Base-by-base conservation (phyloP, 1,140 invertebrate genomes). In the Monomorium pharaonis region DNA sequence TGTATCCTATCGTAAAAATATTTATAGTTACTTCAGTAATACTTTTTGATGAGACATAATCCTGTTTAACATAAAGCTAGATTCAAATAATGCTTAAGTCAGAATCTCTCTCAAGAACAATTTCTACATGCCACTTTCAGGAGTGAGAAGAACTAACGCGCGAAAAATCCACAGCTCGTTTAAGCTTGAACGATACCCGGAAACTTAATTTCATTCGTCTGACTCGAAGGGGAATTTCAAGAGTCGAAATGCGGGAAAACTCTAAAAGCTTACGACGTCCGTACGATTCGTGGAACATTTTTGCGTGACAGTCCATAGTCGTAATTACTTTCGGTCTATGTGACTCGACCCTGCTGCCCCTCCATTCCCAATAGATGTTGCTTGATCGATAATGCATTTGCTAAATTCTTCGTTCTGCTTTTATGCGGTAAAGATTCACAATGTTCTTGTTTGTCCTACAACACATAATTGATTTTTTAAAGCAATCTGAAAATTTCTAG, bases 121-220 rank as follows among this genome's bases (percentile, higher is more conserved):
- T 74, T 56, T 24, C 51, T 54, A 83, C 47, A 69, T 42, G 18
- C 24, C 58, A 72, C n/a, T 72, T 72, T 44, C 14, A 30, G 37
- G 7, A 80, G 62, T 14, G 65, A 47, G 78, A 47, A 74, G 27
- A 74, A 47, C 37, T 58, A 83, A 83, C 67, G 70, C 30, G 63
- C 9, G 60, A 47, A 70, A 83, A 86, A 86, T 84, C 65, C 69
- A 65, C 78, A 67, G 60, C 67, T 84, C 78, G 58, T 65, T 72
- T 69, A 47, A 86, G 30, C 58, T 49, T 33, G 78, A 84, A 74
- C 77, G 76, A 78, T 72, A 60, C 67, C 75, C 75, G 65, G 77
- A 84, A 83, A 84, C 67, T 84, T 86, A 86, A 86, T 86, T 86
- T 78, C 78, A 86, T 86, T 86, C 78, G 85, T 74, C 65, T 56